Conservation (phyloP, 2,797 vertebrate species). For the Pseudopleuronectes americanus region DNA sequence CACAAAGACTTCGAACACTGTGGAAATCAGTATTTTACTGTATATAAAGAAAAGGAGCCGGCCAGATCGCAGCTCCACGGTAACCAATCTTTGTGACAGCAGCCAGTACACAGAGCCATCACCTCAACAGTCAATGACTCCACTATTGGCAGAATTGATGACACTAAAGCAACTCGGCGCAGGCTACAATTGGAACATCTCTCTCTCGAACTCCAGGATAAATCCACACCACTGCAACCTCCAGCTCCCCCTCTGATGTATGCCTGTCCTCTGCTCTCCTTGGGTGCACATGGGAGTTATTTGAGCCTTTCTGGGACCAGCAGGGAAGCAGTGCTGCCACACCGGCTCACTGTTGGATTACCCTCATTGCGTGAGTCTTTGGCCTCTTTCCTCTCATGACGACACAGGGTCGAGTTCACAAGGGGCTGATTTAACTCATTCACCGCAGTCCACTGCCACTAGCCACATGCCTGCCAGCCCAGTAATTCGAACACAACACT, state of each 20-base stretch:
- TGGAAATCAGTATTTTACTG: neutral
- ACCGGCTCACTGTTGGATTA: conserved; percentile 79
- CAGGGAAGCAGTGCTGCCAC: conserved; percentile 74
- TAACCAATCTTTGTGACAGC: conserved; percentile 64
- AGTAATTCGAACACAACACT: conserved; percentile 63
- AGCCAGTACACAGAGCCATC: conserved; percentile 62
- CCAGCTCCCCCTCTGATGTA: conserved; percentile 71
- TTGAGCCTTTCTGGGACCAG: conserved; percentile 78
- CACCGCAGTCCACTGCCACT: conserved; percentile 78
- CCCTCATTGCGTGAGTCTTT: conserved; percentile 78
- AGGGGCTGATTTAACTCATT: conserved; percentile 85
- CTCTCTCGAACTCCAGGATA: conserved; percentile 59
- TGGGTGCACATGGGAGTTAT: conserved; percentile 79
- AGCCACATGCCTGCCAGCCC: conserved; percentile 80
- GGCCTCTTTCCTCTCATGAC: conserved; percentile 74
- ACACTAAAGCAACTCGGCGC: conserved; percentile 55
- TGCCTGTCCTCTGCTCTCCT: conserved; percentile 77
- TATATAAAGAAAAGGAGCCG: neutral
- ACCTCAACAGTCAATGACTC: conserved; percentile 57
- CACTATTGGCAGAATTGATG: conserved; percentile 75
- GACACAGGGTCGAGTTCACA: conserved; percentile 71
- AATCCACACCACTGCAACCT: conserved; percentile 68
- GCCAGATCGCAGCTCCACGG: conserved; percentile 19
- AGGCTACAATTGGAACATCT: conserved; percentile 69
- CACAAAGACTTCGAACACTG: neutral